Base-by-base conservation (phyloP, 2,888 invertebrate genomes). In the Marasmarcha lunaedactyla region DNA sequence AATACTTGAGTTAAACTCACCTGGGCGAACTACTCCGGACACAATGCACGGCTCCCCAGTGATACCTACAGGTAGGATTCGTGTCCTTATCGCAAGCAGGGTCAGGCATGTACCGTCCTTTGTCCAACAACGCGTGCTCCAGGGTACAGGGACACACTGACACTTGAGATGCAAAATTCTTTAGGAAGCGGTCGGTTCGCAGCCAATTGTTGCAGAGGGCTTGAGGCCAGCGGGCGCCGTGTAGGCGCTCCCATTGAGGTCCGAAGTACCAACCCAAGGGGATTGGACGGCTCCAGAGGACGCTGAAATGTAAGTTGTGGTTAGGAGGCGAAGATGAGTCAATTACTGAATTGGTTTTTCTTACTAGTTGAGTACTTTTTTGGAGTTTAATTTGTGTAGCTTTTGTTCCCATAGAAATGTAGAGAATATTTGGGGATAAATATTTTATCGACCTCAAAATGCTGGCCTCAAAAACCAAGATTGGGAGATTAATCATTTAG, bases 191-290 rank as follows among this genome's bases (percentile, higher is more conserved):
- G 67, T 97, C 95, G 36, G 90, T 89, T 67, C 90, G 88, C 33
- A 95, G 89, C 98, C 98, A 98, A 52, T 90, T 89, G 66, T 94
- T 91, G 69, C 98, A 98, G 58, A 95, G 85, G 2, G 87, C 77
- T 42, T 89, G 86, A 0, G 95, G 87, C 98, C 98, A 98, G 42
- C 89, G 87, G 3, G 69, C 63, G 0, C 98, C 98, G 52, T 92
- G 89, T 36, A 87, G 66, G 12, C 89, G 81, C 61, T 93, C 90
- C 97, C 97, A 97, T 67, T 96, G 95, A 0, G 91, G 89, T 0
- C 87, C 88, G 62, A 96, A 95, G 66, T 97, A 97, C 97, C 97
- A 97, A 1, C 87, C 95, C 9, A 97, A 76, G 1, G 97, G 97
- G 47, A 97, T 92, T 0, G 97, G 95, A 42, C 90, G 88, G 58